A percentile compares a stretch with the other conserved stretches of the same genome.
phyloP scores from a whole-genome alignment of 2,888 invertebrate species.

The Polyommatus icarus region DNA sequence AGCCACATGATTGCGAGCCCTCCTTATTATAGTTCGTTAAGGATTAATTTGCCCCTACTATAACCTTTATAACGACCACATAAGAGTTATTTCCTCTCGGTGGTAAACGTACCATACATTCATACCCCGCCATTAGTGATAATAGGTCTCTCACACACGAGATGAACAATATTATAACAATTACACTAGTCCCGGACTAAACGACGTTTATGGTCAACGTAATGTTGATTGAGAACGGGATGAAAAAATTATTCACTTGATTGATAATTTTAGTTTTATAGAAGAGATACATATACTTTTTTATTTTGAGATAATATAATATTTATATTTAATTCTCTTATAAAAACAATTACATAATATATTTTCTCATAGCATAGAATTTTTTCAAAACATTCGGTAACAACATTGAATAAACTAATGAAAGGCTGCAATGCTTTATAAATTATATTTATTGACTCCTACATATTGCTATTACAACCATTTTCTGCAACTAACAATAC shows the following conservation, averaged over 20 bases:
- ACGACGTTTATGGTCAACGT: neutral
- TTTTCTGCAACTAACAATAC: too few relatives aligned
- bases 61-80: neutral
- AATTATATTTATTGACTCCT: too few relatives aligned
- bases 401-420: too few relatives aligned
- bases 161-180: constrained; percentile 66
- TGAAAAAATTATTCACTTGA: neutral
- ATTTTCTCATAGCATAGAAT: too few relatives aligned
- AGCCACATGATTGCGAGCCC: constrained; percentile 64
- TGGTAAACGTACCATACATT: constrained; percentile 44
- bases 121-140: constrained; percentile 70
- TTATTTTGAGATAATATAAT: too few relatives aligned
- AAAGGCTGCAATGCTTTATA: too few relatives aligned
- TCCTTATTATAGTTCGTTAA: constrained; percentile 57
- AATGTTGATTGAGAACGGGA: neutral
- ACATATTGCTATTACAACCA: too few relatives aligned
- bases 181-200: constrained; percentile 46
- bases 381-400: too few relatives aligned
- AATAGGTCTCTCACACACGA: constrained; percentile 72
- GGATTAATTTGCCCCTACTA: neutral
- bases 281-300: neutral
- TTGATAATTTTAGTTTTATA: neutral
- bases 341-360: too few relatives aligned
- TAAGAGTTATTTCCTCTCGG: neutral
- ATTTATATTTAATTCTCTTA: too few relatives aligned